phyloP scores from a whole-genome alignment of 2,797 vertebrate species.

The Scleropages formosus region DNA sequence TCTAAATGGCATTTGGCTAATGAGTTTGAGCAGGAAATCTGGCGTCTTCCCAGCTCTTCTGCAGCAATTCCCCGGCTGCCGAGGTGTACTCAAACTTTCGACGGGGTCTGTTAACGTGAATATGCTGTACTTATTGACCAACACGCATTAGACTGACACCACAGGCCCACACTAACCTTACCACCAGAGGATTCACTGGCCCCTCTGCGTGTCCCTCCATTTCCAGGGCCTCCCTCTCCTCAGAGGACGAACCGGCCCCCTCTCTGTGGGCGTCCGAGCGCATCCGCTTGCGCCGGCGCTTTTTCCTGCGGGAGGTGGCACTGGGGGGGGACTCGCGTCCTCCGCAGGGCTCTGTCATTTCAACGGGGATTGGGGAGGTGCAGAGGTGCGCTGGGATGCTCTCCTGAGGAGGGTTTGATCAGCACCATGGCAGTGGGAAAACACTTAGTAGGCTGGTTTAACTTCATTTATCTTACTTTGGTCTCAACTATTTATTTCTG shows the following conservation, averaged over 20 bases:
- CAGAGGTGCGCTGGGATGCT: slow-evolving; percentile 72
- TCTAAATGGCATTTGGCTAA: too few relatives aligned
- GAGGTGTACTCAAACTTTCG: too few relatives aligned
- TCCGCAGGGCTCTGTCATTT: slow-evolving; percentile 46
- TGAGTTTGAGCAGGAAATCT: too few relatives aligned
- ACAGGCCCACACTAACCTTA: slow-evolving; percentile 58
- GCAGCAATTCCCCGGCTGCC: too few relatives aligned
- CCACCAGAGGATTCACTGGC: slow-evolving; percentile 33
- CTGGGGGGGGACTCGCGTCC: background rate
- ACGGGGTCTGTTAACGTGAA: too few relatives aligned
- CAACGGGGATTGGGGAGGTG: slow-evolving; percentile 77
- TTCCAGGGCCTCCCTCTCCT: slow-evolving; percentile 53
- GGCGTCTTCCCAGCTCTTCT: too few relatives aligned
- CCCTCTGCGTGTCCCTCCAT: slow-evolving; percentile 17
- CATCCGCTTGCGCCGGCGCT: slow-evolving; percentile 68
- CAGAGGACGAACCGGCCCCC: slow-evolving; percentile 64
- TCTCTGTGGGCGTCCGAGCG: slow-evolving; percentile 64
- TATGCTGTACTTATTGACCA: too few relatives aligned
- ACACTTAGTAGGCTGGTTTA: too few relatives aligned
- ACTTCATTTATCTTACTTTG: too few relatives aligned
- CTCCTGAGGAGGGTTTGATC: slow-evolving; percentile 47
- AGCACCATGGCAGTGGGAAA: background rate
- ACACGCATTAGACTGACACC: too few relatives aligned
- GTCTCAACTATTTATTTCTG: too few relatives aligned
- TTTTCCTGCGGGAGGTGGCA: slow-evolving; percentile 58